Base-by-base conservation (phyloP, 1,140 invertebrate species). In the Drosophila truncata region DNA sequence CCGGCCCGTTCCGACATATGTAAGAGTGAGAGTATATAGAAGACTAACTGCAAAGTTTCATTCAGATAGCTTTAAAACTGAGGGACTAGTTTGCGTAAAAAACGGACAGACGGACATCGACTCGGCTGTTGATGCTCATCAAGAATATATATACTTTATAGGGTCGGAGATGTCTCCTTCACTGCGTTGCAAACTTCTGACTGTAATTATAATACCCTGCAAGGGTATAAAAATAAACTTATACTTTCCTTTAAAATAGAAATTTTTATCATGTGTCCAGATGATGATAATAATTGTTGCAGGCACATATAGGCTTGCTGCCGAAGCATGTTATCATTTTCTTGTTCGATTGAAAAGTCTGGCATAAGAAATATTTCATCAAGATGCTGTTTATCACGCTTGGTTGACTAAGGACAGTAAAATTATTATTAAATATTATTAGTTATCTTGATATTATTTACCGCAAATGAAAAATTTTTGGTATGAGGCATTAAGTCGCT, bases 211-310 rank as follows among this genome's bases (percentile, higher is more conserved):
- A n/a, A n/a, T n/a, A n/a, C n/a, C n/a, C n/a, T n/a, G n/a, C n/a
- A n/a, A n/a, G n/a, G n/a, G n/a, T n/a, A n/a, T n/a, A n/a, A n/a
- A n/a, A 23, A 27, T 11, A 35, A 20, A 4, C 2, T 0, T n/a
- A 42, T 52, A 37, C 72, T 60, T 73, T 79, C 80, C 74, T 67
- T 83, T 27, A 78, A 18, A 67, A 74, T 18, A 14, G 39, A 33
- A 1, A n/a, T 35, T 8, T 79, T 73, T 14, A 82, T 41, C 14
- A 69, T 10, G 25, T 57, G 47, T 7, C 80, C 80, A 55, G 63
- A 64, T 27, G 80, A 82, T 49, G 31, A 20, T 20, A 82, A 31
- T 18, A 82, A 5, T 14, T 25, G 16, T 33, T 74, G 62, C 18
- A 83, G 18, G 18, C 80, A 83, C 37, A 25, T 27, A 35, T 67